Evolutionary conservation across 2,797 vertebrate genomes (phyloP), one percentile per base, ranked within the genome.

Genomic region (Mus minutoides): DNA sequence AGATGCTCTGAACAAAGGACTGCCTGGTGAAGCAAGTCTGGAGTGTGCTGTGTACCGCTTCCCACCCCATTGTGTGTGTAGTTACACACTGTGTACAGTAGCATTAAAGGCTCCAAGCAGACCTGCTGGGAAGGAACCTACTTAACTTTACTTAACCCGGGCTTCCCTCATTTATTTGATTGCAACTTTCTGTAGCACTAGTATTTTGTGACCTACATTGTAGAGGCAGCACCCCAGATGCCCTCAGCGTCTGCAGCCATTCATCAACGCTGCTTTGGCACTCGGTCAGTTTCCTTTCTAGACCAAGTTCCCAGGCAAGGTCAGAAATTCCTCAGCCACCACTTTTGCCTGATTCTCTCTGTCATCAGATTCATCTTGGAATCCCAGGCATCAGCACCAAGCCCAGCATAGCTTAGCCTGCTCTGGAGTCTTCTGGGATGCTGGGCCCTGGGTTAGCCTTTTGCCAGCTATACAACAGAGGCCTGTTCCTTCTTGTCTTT

Each of bases 61-160:
- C 46, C 37, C 29, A 0, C 12, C 7, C 21, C 6, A 58, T 6
- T 73, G 69, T 88, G 76, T 69, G 31, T 64, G 76, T 12, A 40
- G 82, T n/a, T 37, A n/a, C 75, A 21, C 19, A 17, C 49, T 83
- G 69, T 40, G 12, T 46, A 4, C 3, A 22, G 21, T n/a, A 37
- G 46, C 29, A 43, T 56, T 43, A 37, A 84, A 87, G 92, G 62
- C n/a, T 79, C 17, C 7, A 89, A 46, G 86, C 88, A 78, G 49
- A 43, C 75, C 69, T 92, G 24, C 86, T 83, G 73, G 40, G 91
- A 56, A 69, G 64, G 79, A 90, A 29, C 60, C 75, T 78, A 79
- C 56, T 71, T 43, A 46, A 3, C 76, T 60, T 56, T 29, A 10
- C 78, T 9, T 37, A 71, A 69, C 49, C 31, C 49, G 7, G 17